These are phyloP conservation scores for Pogonomyrmex californicus DNA, from an alignment of 1,140 invertebrate species.

Conservation along the genomic window DNA sequence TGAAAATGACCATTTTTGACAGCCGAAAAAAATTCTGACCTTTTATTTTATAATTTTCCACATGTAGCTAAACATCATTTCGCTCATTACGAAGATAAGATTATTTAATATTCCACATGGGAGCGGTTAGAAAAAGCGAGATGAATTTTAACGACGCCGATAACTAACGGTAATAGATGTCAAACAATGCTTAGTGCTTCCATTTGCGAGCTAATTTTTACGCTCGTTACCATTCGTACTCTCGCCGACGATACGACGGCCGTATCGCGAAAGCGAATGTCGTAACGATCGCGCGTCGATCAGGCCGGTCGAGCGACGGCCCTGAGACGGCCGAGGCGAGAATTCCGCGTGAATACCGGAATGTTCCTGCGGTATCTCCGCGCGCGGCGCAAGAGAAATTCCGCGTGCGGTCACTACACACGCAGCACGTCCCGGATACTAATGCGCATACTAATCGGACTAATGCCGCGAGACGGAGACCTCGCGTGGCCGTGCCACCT, in stretches of 20 bases:
- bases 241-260: conserved; percentile 16
- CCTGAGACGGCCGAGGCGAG: conserved; percentile 54
- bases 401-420: conserved; percentile 52
- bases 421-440: conserved; percentile 53
- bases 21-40: neutral
- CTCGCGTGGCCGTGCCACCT: neutral
- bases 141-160: conserved; percentile 1
- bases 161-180: neutral
- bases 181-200: neutral
- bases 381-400: conserved; percentile 27
- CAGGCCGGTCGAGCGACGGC: conserved; percentile 32
- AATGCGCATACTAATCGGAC: conserved; percentile 53
- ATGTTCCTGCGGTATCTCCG: conserved; percentile 52
- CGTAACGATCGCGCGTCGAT: conserved; percentile 39
- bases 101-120: neutral
- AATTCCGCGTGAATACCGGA: conserved; percentile 66
- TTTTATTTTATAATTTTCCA: neutral
- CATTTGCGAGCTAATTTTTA: neutral
- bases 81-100: neutral
- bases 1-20: neutral
- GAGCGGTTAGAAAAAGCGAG: neutral
- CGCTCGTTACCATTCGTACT: neutral
- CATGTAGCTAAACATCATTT: neutral
- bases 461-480: conserved; percentile 20
- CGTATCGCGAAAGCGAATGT: conserved; percentile 47